Base-by-base conservation (phyloP, 2,797 vertebrate species). In the Scyliorhinus canicula region DNA sequence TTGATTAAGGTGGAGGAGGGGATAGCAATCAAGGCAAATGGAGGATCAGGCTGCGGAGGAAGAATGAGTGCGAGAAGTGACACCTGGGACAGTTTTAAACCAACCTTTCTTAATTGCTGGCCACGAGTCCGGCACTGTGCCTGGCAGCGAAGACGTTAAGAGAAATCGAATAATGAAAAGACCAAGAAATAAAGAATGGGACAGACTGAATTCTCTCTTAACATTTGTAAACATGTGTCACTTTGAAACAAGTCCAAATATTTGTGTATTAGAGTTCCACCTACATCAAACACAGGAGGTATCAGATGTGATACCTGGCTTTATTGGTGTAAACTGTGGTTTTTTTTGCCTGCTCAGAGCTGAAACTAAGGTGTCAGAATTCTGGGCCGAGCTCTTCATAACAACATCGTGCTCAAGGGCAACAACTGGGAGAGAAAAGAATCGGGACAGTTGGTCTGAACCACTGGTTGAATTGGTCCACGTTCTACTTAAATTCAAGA, bases 81-180 rank as follows among this genome's bases (percentile, higher is more conserved):
- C 95, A 96, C 96, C 96, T 95, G 96, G 97, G 96, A 95, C 96
- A 35, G 12, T 35, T 35, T 94, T 74, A 96, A 97, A 99, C 99
- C 99, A 99, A 99, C 99, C 99, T 99, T 99, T 99, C 98, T 98
- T 99, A 98, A 99, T 98, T 98, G 98, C 98, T 96, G 98, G 98
- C 97, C 98, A 98, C 98, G 99, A 98, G 97, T 99, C 98, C 97
- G 98, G 98, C 97, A 99, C 98, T 98, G 98, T 98, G 97, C 98
- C 99, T 99, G 98, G 98, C 98, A 97, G 97, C 97, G 98, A 97
- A 97, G 97, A 97, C 95, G 96, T 95, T 96, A 95, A 96, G 95
- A 95, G 96, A 96, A 96, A 96, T 96, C 95, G 96, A 96, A 96
- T 97, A 98, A 98, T 97, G 97, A 97, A 98, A 97, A 97, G 96